phyloP scores from a whole-genome alignment of 1,140 invertebrate genomes.

The Drosophila guanche region DNA sequence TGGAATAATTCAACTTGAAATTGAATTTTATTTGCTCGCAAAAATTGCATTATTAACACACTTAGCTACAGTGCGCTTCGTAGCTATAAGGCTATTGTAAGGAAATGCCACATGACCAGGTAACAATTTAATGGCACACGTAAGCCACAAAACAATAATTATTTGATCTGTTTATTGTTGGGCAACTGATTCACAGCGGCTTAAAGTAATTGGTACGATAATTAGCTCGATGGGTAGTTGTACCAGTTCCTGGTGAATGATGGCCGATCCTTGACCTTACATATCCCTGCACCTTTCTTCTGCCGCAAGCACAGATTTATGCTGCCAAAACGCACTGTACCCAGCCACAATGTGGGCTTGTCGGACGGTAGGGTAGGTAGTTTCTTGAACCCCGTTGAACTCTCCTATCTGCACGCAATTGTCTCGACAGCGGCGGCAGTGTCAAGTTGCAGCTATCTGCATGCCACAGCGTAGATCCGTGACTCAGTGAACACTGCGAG shows the following conservation, averaged over 20 bases:
- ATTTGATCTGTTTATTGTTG: no score
- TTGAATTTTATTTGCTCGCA: constrained; percentile 42
- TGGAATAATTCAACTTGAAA: constrained; percentile 28
- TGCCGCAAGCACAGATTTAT: not conserved
- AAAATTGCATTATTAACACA: constrained; percentile 36
- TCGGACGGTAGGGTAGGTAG: not conserved
- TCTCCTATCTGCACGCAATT: constrained; percentile 42
- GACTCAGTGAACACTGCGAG: constrained; percentile 8
- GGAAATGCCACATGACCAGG: no score
- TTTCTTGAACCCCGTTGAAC: constrained; percentile 46
- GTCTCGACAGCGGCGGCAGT: constrained; percentile 25
- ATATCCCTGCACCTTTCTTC: no score
- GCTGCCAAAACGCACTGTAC: constrained; percentile 3
- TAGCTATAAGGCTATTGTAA: not conserved
- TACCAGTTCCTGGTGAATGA: no score
- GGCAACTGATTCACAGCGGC: no score
- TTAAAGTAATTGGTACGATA: no score
- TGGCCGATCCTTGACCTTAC: no score
- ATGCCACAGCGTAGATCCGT: constrained; percentile 58
- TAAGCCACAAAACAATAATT: not conserved
- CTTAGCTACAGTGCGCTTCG: constrained; percentile 13
- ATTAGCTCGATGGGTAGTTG: no score
- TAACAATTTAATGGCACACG: not conserved
- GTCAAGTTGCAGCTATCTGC: constrained; percentile 35
- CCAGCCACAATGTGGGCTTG: no score